A percentile compares a stretch with the other conserved stretches of the same genome.
Conservation (phyloP, 1,140 invertebrate genomes). For the Aethina tumida region DNA sequence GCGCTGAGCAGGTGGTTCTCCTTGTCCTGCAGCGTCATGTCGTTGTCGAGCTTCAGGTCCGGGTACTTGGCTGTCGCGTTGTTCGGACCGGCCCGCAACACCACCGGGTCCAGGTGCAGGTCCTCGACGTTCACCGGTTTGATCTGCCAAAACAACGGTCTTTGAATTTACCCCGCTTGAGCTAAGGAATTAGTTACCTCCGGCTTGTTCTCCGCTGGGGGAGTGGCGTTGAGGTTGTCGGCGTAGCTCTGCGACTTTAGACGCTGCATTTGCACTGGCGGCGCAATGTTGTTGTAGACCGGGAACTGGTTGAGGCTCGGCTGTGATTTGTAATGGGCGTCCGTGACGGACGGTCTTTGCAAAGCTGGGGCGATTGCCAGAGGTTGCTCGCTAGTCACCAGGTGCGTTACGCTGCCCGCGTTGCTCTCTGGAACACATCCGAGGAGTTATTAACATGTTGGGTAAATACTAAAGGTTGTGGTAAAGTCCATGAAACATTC, state of each 20-base stretch:
- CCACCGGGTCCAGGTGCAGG: constrained; percentile 31
- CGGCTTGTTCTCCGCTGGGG: constrained; percentile 7
- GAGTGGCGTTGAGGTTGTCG: constrained; percentile 25
- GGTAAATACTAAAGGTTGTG: no score
- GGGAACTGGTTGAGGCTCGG: constrained; percentile 32
- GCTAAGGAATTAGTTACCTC: no score
- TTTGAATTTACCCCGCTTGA: no score
- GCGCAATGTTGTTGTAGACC: constrained; percentile 30
- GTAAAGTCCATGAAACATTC: no score
- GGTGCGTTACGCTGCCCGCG: constrained; percentile 51
- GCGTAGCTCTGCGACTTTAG: constrained; percentile 29
- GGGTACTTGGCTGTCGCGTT: constrained; percentile 12
- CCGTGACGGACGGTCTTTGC: constrained; percentile 37
- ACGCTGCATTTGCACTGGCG: constrained; percentile 11
- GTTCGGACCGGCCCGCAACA: constrained; percentile 24
- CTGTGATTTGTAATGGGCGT: constrained; percentile 32
- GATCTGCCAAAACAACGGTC: constrained; percentile 9
- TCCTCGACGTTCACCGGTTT: constrained; percentile 22
- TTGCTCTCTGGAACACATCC: constrained; percentile 50
- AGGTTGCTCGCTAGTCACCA: constrained; percentile 52
- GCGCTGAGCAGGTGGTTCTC: constrained; percentile 39
- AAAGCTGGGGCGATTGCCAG: constrained; percentile 41
- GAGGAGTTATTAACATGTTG: no score
- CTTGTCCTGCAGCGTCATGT: constrained; percentile 32
- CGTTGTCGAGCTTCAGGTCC: constrained; percentile 28